phyloP scores from a whole-genome alignment of 2,888 invertebrate genomes.

The Phymatocera aterrima region DNA sequence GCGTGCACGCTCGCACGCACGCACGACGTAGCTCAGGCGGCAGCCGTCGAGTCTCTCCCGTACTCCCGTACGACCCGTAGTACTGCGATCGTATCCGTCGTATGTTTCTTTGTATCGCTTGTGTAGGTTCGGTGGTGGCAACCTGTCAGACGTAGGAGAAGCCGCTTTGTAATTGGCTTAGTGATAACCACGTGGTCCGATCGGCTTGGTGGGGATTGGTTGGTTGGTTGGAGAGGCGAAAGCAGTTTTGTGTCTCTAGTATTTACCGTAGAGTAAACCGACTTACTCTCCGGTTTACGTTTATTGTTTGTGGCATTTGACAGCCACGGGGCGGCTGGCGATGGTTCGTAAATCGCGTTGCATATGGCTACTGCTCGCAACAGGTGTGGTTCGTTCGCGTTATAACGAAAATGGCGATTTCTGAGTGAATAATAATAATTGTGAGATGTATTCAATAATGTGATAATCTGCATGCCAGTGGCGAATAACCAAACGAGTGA shows the following conservation, averaged over 20 bases:
- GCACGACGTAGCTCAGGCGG: neutral
- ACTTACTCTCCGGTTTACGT: slow-evolving; percentile 55
- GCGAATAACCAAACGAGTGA: neutral
- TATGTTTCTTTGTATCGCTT: slow-evolving; percentile 39
- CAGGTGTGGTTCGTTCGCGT: slow-evolving; percentile 36
- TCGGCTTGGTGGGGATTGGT: slow-evolving; percentile 63
- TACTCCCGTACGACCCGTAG: neutral
- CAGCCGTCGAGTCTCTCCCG: slow-evolving; percentile 5
- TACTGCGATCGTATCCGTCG: slow-evolving; percentile 20
- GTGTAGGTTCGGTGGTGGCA: slow-evolving; percentile 20
- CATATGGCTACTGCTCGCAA: slow-evolving; percentile 41
- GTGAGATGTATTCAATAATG: too few relatives aligned
- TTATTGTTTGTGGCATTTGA: slow-evolving; percentile 52
- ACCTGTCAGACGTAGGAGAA: slow-evolving; percentile 35
- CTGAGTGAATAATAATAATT: slow-evolving; percentile 6
- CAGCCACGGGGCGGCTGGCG: slow-evolving; percentile 47
- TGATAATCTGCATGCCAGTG: too few relatives aligned
- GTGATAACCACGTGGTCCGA: slow-evolving; percentile 37
- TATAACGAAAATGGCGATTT: slow-evolving; percentile 11
- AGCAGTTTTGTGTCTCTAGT: slow-evolving; percentile 67
- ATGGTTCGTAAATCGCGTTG: slow-evolving; percentile 46
- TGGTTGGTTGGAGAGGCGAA: slow-evolving; percentile 61
- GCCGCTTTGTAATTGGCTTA: slow-evolving; percentile 42
- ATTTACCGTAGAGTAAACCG: slow-evolving; percentile 68
- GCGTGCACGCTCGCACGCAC: neutral